Base-by-base conservation (phyloP, 1,140 invertebrate genomes). In the Lepidostoma basale region DNA sequence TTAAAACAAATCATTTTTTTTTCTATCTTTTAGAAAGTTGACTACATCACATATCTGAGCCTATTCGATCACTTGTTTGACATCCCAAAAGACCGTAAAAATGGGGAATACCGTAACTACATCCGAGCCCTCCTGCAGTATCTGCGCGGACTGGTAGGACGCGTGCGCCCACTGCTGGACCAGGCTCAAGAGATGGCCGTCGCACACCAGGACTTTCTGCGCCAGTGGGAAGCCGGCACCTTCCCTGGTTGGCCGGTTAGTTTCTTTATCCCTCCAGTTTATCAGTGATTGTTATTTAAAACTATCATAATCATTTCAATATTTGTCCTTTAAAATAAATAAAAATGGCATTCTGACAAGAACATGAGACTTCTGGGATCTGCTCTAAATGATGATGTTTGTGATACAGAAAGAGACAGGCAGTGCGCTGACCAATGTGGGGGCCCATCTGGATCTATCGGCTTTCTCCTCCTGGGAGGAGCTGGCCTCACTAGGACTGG, bases 401-500 rank as follows among this genome's bases (percentile, higher is more conserved):
- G 64, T n/a, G 76, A 83, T 82, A 67, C 78, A 94, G 83, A 99
- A 98, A 90, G 96, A 98, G 83, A 92, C 95, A 8, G 93, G 94
- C 62, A 94, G 95, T 74, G 96, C 95, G 16, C 80, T 99, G 62
- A 92, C 93, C 1, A 93, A 95, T 77, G 88, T 95, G 9, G 97
- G 96, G 65, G 97, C 97, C 14, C 95, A 98, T 84, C 87, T 99
- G 47, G 98, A 99, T 82, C 81, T 99, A 0, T 97, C 95, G 8
- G 95, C 95, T 0, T 99, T 99, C 80, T 94, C 92, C 0, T 97
- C 94, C n/a, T 95, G 93, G 90, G 96, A 99, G 82, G 98, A 99
- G 82, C 81, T 99, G 65, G 96, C 96, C 2, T 98, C 96, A 5
- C 83, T 99, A 4, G 98, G 98, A 39, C 80, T 99, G 69, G 98